Base-by-base conservation (phyloP, 2,113 vertebrate species). In the Galbula dea region DNA sequence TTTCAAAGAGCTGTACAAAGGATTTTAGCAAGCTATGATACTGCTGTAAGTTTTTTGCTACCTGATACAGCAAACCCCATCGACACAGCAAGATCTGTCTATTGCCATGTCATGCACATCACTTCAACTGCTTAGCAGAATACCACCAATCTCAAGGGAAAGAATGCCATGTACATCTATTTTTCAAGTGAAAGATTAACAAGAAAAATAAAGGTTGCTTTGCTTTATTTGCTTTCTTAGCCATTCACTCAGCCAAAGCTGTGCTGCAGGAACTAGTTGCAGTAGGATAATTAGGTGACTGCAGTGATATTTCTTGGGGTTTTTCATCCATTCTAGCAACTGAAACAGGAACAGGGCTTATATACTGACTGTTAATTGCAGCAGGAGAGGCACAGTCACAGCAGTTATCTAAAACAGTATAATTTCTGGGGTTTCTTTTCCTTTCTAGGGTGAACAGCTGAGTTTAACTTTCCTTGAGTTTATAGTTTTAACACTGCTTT, bases 141-240 rank as follows among this genome's bases (percentile, higher is more conserved):
- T 43, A 71, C 16, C 41, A 90, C 43, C 54, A 83, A 15, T 59
- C 62, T 87, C 65, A 61, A 71, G 67, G 74, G 79, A 82, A 86
- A 41, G 21, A 83, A 81, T 46, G 34, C 29, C 66, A 91, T 48
- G 86, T 32, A 67, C 19, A 18, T 58, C n/a, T 57, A 72, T 65
- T 88, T 72, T 95, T 67, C 41, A 69, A 78, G 55, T 57, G 67
- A 92, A 90, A 92, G 30, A 22, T 87, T 89, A 93, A 95, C 62
- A 92, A 61, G 87, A 92, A 92, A 94, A 93, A 80, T 26, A 82
- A 78, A 95, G 55, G 48, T 30, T 57, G 52, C n/a, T 69, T 76
- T 51, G 32, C 41, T 83, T 34, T 41, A 65, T 88, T 74, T 84
- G 54, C 45, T 72, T 91, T 86, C 76, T 83, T 84, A 41, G 54